Percentiles rank a stretch among this genome's conserved stretches.
These are phyloP conservation scores for Drosophila neonasuta DNA, from an alignment of 2,888 invertebrate species.

Conservation along the genomic window DNA sequence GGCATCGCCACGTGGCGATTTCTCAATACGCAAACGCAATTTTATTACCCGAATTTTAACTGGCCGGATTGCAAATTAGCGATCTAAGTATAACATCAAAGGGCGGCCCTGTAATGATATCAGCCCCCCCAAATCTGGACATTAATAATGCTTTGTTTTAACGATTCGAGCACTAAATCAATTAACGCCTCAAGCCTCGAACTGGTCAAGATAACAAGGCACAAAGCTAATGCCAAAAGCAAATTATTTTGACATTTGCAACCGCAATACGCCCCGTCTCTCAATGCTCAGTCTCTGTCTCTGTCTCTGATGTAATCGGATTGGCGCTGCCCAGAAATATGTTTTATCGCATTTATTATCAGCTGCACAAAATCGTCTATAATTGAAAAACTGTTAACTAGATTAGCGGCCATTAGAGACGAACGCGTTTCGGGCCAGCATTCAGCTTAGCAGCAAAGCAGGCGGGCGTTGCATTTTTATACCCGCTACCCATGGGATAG, in stretches of 20 bases:
- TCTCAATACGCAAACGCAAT: conserved; percentile 71
- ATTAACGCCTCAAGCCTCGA: conserved; percentile 65
- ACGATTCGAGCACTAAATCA: conserved; percentile 63
- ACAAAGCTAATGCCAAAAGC: conserved; percentile 29
- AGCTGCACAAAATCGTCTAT: conserved; percentile 73
- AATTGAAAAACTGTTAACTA: conserved; percentile 78
- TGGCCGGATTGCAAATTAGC: conserved; percentile 46
- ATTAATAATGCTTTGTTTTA: conserved; percentile 56
- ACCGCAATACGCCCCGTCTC: conserved; percentile 68
- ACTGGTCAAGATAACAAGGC: conserved; percentile 52
- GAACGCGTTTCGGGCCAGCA: conserved; percentile 44
- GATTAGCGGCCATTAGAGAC: conserved; percentile 73
- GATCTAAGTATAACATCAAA: conserved; percentile 41
- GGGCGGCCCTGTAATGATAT: conserved; percentile 60
- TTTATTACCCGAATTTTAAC: conserved; percentile 25
- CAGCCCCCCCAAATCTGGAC: conserved; percentile 19
- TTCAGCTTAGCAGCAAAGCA: conserved; percentile 37
- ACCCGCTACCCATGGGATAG: no score
- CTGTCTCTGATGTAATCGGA: conserved; percentile 62
- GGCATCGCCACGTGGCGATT: conserved; percentile 52
- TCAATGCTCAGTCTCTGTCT: conserved; percentile 15
- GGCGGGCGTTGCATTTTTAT: conserved; percentile 44
- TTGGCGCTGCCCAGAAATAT: conserved; percentile 62
- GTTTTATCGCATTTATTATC: conserved; percentile 76
- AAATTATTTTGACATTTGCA: conserved; percentile 73